phyloP scores from a whole-genome alignment of 2,888 invertebrate species.

The Acrobasis repandana region DNA sequence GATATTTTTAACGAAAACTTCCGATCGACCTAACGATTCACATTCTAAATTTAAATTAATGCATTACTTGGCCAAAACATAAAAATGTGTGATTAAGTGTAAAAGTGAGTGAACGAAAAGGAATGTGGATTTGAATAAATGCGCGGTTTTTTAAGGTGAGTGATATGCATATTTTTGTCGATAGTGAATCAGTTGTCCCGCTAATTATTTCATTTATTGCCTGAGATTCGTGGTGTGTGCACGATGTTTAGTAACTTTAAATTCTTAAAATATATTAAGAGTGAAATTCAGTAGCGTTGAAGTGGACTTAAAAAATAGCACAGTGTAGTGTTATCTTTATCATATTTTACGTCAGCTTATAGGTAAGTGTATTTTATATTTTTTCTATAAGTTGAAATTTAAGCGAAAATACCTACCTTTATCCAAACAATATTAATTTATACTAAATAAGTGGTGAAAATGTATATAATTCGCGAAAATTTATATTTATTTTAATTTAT shows the following conservation, averaged over 20 bases:
- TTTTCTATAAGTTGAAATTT: too few species aligned
- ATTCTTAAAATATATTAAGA: background rate
- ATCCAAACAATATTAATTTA: too few species aligned
- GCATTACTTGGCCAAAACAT: conserved; percentile 2
- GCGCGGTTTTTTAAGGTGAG: conserved; percentile 19
- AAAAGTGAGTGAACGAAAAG: conserved; percentile 14
- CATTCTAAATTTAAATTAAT: conserved; percentile 34
- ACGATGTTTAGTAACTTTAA: background rate
- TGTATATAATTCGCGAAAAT: too few species aligned
- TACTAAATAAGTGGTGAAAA: too few species aligned
- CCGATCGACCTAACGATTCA: conserved; percentile 47
- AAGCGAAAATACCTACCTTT: too few species aligned
- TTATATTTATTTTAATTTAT: too few species aligned
- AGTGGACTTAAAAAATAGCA: background rate
- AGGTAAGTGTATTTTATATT: too few species aligned
- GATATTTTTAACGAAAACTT: conserved; percentile 54
- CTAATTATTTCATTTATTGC: conserved; percentile 6
- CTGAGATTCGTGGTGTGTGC: background rate
- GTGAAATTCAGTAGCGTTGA: background rate
- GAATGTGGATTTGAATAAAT: conserved; percentile 19
- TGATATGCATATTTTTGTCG: conserved; percentile 21
- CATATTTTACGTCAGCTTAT: too few species aligned
- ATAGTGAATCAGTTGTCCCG: conserved; percentile 11
- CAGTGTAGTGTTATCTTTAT: too few species aligned
- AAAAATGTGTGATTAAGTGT: conserved; percentile 11